Evolutionary conservation across 2,888 invertebrate genomes (phyloP).

Genomic region (Nasonovia ribisnigri): DNA sequence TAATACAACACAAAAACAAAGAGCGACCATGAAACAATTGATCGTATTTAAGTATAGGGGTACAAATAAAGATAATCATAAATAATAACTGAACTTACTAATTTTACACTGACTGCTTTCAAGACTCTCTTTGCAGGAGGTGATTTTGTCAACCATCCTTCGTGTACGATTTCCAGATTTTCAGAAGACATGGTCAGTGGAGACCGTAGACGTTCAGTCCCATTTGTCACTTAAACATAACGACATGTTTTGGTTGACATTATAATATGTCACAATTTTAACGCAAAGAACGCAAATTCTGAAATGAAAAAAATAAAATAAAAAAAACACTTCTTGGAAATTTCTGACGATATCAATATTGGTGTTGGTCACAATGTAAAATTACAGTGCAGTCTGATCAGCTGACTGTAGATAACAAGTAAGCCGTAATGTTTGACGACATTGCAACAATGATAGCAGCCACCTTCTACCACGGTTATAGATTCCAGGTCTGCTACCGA

Average conservation of each 20-base stretch:
- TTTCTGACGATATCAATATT: conserved; percentile 48
- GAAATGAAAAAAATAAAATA: conserved; percentile 49
- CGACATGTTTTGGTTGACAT: conserved; percentile 31
- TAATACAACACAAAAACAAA: not conserved
- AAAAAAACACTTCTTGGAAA: conserved; percentile 59
- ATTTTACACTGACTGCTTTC: conserved; percentile 84
- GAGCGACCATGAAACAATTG: not conserved
- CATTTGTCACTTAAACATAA: conserved; percentile 38
- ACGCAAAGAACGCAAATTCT: conserved; percentile 49
- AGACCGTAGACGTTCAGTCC: conserved; percentile 32
- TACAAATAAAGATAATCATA: conserved; percentile 37
- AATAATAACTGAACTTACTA: conserved; percentile 55
- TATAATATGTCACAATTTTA: conserved; percentile 32
- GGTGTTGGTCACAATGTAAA: conserved; percentile 56
- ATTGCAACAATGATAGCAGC: not conserved
- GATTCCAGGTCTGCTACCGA: no score
- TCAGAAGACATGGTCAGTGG: conserved; percentile 66
- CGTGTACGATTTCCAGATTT: conserved; percentile 79
- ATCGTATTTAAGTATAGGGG: conserved; percentile 65
- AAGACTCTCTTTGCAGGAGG: conserved; percentile 92
- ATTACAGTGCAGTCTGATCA: conserved; percentile 46
- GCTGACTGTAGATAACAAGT: conserved; percentile 55
- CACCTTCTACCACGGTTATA: not conserved
- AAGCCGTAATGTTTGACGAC: not conserved
- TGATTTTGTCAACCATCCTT: conserved; percentile 96